These are phyloP conservation scores for Cercopithecus mona DNA, from an alignment of 2,113 vertebrate species.

Conservation along the genomic window DNA sequence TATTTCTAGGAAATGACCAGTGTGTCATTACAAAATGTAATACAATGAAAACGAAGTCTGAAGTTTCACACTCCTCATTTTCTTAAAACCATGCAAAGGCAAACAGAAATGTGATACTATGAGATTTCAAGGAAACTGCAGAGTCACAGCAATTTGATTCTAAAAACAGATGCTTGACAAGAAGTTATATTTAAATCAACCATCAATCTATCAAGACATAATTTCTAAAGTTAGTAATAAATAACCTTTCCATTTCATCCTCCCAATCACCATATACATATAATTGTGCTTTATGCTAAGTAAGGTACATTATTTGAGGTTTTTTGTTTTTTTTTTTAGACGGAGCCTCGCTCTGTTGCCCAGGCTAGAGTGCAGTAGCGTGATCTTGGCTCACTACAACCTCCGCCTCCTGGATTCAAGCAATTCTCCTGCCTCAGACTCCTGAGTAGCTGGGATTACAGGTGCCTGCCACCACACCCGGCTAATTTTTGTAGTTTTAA, in stretches of 20 bases:
- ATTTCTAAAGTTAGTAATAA: conserved; percentile 63
- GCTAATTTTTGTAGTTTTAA: background rate
- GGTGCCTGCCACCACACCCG: too few relatives aligned
- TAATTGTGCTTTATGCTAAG: background rate
- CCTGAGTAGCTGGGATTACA: too few relatives aligned
- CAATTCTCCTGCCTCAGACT: too few relatives aligned
- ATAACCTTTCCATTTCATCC: conserved; percentile 53
- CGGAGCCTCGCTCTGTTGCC: too few relatives aligned
- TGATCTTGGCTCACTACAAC: too few relatives aligned
- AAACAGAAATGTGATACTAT: conserved; percentile 55
- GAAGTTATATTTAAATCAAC: conserved; percentile 71
- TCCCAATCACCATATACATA: background rate
- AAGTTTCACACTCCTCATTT: conserved; percentile 35
- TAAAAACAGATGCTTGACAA: conserved; percentile 50
- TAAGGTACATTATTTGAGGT: background rate
- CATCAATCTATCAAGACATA: conserved; percentile 60
- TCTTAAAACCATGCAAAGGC: conserved; percentile 51
- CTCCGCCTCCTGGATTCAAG: too few relatives aligned
- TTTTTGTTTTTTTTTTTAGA: too few relatives aligned
- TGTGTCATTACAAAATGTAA: background rate
- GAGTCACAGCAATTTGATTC: conserved; percentile 65
- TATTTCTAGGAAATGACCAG: conserved; percentile 43
- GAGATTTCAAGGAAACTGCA: conserved; percentile 57
- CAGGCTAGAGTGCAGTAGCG: too few relatives aligned
- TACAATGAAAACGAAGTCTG: conserved; percentile 1